Conservation (phyloP, 2,113 vertebrate species). For the Saccopteryx bilineata region DNA sequence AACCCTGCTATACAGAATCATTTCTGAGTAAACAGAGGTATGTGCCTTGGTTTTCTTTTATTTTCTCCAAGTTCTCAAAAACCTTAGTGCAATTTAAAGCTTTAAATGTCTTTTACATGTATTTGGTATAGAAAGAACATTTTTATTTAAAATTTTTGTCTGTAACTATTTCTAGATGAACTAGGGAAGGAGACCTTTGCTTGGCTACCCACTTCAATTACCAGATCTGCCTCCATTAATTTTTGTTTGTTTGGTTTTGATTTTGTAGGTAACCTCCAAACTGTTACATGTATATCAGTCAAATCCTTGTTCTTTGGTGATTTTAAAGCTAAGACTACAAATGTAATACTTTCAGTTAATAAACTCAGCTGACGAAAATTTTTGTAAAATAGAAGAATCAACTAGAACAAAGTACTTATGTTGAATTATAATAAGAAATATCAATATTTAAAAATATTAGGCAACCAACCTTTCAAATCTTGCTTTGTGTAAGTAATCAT, state of each 20-base stretch:
- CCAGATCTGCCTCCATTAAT: background rate
- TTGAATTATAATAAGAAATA: background rate
- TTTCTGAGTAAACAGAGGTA: background rate
- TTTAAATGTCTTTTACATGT: background rate
- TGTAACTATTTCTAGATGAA: background rate
- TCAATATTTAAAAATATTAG: slow-evolving; percentile 36
- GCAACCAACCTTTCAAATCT: background rate
- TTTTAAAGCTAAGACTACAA: slow-evolving; percentile 20
- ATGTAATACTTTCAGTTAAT: background rate
- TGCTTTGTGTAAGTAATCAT: background rate
- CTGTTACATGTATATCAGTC: background rate
- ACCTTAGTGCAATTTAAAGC: slow-evolving; percentile 14
- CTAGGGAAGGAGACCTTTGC: background rate
- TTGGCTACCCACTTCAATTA: background rate
- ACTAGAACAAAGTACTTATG: background rate
- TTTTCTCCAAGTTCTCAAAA: background rate
- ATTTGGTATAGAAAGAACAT: slow-evolving; percentile 11
- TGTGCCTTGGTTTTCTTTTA: background rate
- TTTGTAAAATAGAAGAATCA: slow-evolving; percentile 6
- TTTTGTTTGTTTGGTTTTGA: background rate
- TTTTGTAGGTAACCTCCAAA: background rate
- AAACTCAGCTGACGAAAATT: background rate
- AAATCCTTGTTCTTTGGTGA: background rate
- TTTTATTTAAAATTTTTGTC: background rate
- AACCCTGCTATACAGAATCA: background rate